Conservation (phyloP, 1,140 invertebrate genomes). For the Chrysopa pallens region DNA sequence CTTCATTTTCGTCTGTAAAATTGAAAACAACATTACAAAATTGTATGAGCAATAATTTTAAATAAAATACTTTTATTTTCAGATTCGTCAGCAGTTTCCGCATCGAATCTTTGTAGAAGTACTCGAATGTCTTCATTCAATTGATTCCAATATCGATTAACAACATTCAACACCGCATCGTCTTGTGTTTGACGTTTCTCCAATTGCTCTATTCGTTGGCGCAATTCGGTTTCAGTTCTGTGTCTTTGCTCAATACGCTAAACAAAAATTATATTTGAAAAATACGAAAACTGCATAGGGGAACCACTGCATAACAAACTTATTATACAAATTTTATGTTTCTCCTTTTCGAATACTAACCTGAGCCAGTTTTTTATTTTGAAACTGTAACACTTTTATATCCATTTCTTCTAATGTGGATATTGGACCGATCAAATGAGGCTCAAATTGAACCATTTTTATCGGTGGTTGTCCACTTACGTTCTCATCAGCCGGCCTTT, state of each 20-base stretch:
- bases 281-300: background rate
- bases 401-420: slow-evolving; percentile 94
- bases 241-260: slow-evolving; percentile 80
- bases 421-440: slow-evolving; percentile 77
- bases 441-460: slow-evolving; percentile 89
- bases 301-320: background rate
- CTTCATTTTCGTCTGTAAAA: slow-evolving; percentile 81
- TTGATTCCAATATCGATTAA: slow-evolving; percentile 97
- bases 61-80: slow-evolving; percentile 68
- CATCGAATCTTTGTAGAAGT: slow-evolving; percentile 87
- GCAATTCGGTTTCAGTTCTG: slow-evolving; percentile 71
- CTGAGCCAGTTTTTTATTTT: slow-evolving; percentile 92
- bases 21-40: slow-evolving; percentile 1
- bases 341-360: slow-evolving; percentile 23
- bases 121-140: slow-evolving; percentile 93
- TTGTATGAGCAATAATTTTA: background rate
- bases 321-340: background rate
- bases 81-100: slow-evolving; percentile 89
- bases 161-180: slow-evolving; percentile 93
- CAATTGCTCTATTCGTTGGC: slow-evolving; percentile 86
- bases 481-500: slow-evolving; percentile 45
- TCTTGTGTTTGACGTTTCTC: slow-evolving; percentile 95
- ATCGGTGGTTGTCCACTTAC: slow-evolving; percentile 48
- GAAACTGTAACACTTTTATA: slow-evolving; percentile 90
- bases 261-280: slow-evolving; percentile 4